Conservation (phyloP, 2,797 vertebrate genomes). For the Nasua narica region DNA sequence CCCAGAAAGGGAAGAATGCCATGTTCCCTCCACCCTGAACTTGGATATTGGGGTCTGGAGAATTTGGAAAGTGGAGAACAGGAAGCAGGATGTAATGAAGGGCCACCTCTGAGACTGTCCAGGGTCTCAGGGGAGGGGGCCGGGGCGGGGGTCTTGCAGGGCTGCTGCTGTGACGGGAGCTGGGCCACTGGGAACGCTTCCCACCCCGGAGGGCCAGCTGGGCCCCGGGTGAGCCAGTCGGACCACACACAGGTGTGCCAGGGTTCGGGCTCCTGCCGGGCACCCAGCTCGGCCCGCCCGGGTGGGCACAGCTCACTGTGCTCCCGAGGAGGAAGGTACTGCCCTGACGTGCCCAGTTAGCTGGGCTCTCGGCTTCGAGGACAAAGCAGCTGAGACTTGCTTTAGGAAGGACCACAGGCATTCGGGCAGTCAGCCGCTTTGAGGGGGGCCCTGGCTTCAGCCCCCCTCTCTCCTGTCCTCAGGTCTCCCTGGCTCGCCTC, state of each 20-base stretch:
- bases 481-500: constrained; percentile 63
- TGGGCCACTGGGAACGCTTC: neutral
- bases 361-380: neutral
- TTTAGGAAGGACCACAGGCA: neutral
- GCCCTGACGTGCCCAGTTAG: neutral
- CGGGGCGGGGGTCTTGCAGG: too few species aligned
- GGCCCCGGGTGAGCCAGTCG: neutral
- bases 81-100: neutral
- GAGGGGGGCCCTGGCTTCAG: neutral
- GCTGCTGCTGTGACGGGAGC: neutral
- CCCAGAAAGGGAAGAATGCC: neutral
- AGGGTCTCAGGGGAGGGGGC: neutral
- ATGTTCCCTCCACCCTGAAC: neutral
- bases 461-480: neutral
- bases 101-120: neutral
- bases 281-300: neutral
- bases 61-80: neutral
- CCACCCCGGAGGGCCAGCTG: neutral
- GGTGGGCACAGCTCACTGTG: neutral
- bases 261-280: neutral
- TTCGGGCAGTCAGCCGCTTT: neutral
- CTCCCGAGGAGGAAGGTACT: neutral
- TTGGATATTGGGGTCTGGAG: neutral
- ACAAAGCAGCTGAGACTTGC: neutral
- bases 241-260: neutral